These are phyloP conservation scores for Heteromurus nitidus DNA, from an alignment of 2,888 invertebrate genomes.

Conservation along the genomic window DNA sequence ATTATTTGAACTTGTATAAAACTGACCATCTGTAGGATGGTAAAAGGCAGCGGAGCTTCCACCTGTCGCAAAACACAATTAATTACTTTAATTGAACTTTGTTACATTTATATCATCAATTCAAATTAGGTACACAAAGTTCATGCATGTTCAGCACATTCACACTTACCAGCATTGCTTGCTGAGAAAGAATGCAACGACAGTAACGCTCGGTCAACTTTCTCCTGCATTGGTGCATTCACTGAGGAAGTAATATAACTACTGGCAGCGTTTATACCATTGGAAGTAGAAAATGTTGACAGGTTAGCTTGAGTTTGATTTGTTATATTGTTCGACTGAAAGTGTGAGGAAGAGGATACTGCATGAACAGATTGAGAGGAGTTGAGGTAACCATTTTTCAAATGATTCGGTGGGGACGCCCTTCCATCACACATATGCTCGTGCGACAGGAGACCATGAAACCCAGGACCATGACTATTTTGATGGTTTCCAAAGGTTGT, in stretches of 20 bases:
- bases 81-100: too few species aligned
- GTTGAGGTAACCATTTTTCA: conserved; percentile 71
- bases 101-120: too few species aligned
- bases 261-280: conserved; percentile 50
- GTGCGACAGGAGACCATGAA: conserved; percentile 63
- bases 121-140: too few species aligned
- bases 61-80: too few species aligned
- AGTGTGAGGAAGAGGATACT: conserved; percentile 69
- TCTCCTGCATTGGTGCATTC: conserved; percentile 65
- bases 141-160: too few species aligned
- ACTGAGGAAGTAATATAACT: conserved; percentile 56
- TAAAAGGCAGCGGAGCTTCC: conserved; percentile 67
- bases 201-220: conserved; percentile 61
- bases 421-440: conserved; percentile 58
- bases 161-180: conserved; percentile 59
- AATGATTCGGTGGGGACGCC: conserved; percentile 66
- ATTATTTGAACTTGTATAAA: conserved; percentile 63
- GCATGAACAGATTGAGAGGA: conserved; percentile 67
- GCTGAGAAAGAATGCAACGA: conserved; percentile 60
- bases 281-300: conserved; percentile 66
- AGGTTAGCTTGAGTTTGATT: conserved; percentile 67
- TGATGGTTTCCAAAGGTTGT: conserved; percentile 73
- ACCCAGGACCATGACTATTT: conserved; percentile 62
- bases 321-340: conserved; percentile 67
- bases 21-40: conserved; percentile 68